Evolutionary conservation across 2,888 invertebrate genomes (phyloP).

Genomic region (Pyrocoelia pectoralis): DNA sequence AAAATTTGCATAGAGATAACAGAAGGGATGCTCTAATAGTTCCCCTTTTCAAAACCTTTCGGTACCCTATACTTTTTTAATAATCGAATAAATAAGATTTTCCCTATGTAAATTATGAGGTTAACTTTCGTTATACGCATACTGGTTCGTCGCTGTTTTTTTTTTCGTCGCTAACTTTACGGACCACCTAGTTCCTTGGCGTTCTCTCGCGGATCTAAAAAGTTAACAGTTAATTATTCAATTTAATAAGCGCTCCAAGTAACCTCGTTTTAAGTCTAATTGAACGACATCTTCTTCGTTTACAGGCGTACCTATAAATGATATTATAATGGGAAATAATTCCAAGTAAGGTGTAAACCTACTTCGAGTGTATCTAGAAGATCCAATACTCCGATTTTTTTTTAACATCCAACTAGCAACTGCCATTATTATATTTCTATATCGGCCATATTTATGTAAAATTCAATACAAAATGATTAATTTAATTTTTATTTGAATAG

Average conservation of each 20-base stretch:
- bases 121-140: too few species aligned
- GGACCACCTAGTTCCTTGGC: too few species aligned
- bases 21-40: too few species aligned
- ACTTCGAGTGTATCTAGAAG: conserved; percentile 60
- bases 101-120: too few species aligned
- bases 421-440: conserved; percentile 57
- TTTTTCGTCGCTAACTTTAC: too few species aligned
- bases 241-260: conserved; percentile 22
- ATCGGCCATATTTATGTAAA: conserved; percentile 17
- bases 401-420: conserved; percentile 66
- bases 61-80: too few species aligned
- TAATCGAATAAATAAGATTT: too few species aligned
- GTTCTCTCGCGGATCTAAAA: conserved; percentile 66
- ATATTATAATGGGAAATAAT: conserved; percentile 14
- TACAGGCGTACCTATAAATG: conserved; percentile 61
- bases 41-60: too few species aligned
- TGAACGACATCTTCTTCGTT: conserved; percentile 68
- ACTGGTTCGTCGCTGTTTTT: too few species aligned
- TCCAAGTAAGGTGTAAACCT: conserved; percentile 35
- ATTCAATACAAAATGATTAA: conserved; percentile 12
- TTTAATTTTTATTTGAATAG: conserved; percentile 22
- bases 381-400: conserved; percentile 60
- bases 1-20: too few species aligned
- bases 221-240: conserved; percentile 16
- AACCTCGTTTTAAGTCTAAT: conserved; percentile 64